These are phyloP conservation scores for Eptesicus fuscus DNA, from an alignment of 2,113 vertebrate species.

Conservation along the genomic window DNA sequence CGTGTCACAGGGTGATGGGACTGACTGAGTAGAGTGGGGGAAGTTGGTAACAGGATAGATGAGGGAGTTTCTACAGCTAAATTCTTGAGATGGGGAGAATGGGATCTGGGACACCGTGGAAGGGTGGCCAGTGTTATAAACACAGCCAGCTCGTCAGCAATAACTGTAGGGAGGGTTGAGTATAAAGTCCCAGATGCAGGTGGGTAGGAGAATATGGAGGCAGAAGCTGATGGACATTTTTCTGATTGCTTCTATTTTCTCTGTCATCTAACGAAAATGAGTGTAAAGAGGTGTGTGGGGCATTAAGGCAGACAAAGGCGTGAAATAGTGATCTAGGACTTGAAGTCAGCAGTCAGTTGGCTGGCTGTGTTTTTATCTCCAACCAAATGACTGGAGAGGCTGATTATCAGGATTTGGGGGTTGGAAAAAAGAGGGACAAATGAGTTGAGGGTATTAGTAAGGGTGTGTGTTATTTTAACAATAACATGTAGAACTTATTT, in stretches of 20 bases:
- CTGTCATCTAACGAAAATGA: background rate
- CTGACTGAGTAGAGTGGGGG: background rate
- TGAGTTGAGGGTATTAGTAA: background rate
- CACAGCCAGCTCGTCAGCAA: background rate
- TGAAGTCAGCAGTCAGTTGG: background rate
- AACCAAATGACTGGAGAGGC: background rate
- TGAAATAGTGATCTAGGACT: background rate
- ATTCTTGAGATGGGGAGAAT: background rate
- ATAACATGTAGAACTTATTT: background rate
- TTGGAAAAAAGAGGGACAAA: background rate
- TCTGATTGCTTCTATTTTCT: background rate
- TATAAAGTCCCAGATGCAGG: background rate
- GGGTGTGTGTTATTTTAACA: background rate
- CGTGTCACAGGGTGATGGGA: background rate
- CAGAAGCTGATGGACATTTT: background rate
- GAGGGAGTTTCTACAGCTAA: background rate
- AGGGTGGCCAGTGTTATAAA: background rate
- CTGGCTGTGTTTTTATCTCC: background rate
- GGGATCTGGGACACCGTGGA: accelerated
- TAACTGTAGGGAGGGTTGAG: background rate
- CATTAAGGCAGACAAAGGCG: background rate
- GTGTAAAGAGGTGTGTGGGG: background rate
- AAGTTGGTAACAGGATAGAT: background rate
- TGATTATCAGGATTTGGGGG: background rate
- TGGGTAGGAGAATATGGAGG: background rate